phyloP scores from a whole-genome alignment of 2,113 vertebrate species.

The Cyanoderma ruficeps region DNA sequence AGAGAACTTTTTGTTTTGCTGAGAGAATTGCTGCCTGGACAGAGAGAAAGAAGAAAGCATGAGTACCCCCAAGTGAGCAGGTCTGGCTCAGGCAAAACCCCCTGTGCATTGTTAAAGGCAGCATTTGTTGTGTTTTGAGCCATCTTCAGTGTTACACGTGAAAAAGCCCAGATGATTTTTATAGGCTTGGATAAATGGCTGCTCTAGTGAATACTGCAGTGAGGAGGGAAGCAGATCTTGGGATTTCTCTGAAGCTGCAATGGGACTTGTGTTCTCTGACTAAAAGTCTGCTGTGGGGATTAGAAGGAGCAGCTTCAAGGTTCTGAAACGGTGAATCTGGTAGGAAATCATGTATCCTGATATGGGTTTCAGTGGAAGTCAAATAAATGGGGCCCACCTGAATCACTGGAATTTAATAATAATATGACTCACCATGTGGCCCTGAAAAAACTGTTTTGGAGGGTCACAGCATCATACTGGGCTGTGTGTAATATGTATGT shows the following conservation, averaged over 20 bases:
- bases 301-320: neutral
- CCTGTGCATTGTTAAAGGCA: neutral
- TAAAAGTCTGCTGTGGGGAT: neutral
- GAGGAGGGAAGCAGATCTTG: neutral
- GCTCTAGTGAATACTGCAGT: neutral
- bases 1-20: neutral
- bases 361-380: neutral
- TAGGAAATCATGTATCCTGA: neutral
- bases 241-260: neutral
- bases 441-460: neutral
- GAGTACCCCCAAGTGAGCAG: neutral
- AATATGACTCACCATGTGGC: neutral
- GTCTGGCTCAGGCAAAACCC: neutral
- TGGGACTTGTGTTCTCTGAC: neutral
- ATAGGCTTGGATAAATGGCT: neutral
- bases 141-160: neutral
- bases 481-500: neutral
- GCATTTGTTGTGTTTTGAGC: neutral
- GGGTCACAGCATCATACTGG: neutral
- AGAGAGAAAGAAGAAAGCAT: neutral
- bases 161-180: neutral
- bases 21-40: neutral
- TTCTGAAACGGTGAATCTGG: neutral
- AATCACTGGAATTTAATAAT: neutral
- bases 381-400: neutral